phyloP scores from a whole-genome alignment of 2,888 invertebrate genomes.

The Sclerodermus sp. region DNA sequence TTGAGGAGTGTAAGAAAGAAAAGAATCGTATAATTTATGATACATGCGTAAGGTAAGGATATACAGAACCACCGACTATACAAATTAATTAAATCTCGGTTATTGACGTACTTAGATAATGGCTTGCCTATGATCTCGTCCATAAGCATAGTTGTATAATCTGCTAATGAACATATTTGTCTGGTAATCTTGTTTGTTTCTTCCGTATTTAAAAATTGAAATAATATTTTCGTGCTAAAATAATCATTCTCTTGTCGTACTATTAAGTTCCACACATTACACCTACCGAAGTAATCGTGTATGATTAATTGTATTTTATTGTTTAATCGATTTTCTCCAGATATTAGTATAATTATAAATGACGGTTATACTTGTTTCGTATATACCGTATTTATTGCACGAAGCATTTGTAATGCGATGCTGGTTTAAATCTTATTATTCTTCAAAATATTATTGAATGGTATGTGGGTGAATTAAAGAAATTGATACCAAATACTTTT shows the following conservation, averaged over 20 bases:
- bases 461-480: too few relatives aligned
- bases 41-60: background rate
- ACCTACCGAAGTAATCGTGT: conserved; percentile 26
- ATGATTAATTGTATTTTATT: conserved; percentile 14
- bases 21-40: too few relatives aligned
- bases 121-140: conserved; percentile 35
- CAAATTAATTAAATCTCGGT: conserved; percentile 13
- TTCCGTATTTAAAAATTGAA: conserved; percentile 18
- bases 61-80: conserved; percentile 7
- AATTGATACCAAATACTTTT: conserved; percentile 1
- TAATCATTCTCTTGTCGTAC: background rate
- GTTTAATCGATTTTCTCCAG: conserved; percentile 21
- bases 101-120: conserved; percentile 35
- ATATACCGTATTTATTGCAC: conserved; percentile 1
- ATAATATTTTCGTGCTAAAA: conserved; percentile 6
- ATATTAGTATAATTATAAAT: conserved; percentile 14
- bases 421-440: too few relatives aligned
- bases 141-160: conserved; percentile 32
- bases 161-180: conserved; percentile 24
- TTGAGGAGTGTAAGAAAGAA: conserved; percentile 12
- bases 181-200: conserved; percentile 20
- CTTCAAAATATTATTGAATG: too few relatives aligned
- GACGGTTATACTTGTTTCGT: conserved; percentile 25
- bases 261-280: conserved; percentile 15
- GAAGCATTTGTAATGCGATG: too few relatives aligned